These are phyloP conservation scores for Anolis apletophallus DNA, from an alignment of 2,797 vertebrate genomes.

Conservation along the genomic window DNA sequence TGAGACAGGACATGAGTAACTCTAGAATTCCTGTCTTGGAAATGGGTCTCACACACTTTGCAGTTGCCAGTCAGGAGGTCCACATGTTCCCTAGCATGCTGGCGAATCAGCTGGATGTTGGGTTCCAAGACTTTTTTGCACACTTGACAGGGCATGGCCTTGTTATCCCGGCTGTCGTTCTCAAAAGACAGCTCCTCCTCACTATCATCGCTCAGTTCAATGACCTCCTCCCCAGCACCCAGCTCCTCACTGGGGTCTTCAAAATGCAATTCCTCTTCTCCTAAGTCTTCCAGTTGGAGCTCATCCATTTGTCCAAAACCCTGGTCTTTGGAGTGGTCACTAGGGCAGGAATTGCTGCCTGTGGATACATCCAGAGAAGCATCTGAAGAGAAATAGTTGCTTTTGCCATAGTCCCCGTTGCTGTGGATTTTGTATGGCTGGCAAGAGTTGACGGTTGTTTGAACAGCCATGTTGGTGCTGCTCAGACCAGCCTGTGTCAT, in stretches of 20 bases:
- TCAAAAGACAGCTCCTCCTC: constrained; percentile 79
- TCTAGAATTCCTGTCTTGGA: constrained; percentile 84
- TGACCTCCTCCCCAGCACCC: constrained; percentile 80
- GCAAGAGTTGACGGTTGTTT: constrained; percentile 67
- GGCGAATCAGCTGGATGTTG: constrained; percentile 86
- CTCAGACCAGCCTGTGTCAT: constrained; percentile 69
- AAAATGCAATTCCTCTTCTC: constrained; percentile 86
- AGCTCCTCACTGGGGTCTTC: constrained; percentile 88
- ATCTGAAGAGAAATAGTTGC: constrained; percentile 72
- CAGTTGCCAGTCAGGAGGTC: constrained; percentile 88
- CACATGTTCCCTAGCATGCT: constrained; percentile 90
- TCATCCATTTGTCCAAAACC: constrained; percentile 79
- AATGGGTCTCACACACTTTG: constrained; percentile 88
- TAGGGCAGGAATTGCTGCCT: constrained; percentile 78
- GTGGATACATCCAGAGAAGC: constrained; percentile 70
- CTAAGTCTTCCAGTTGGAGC: constrained; percentile 80
- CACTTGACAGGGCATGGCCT: constrained; percentile 87
- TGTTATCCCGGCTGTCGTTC: constrained; percentile 74
- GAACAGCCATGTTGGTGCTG: constrained; percentile 50
- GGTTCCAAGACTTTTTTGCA: constrained; percentile 86
- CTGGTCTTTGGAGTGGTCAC: constrained; percentile 76
- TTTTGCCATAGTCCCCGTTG: constrained; percentile 81
- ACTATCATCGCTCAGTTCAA: constrained; percentile 92
- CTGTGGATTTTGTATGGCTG: constrained; percentile 87
- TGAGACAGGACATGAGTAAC: constrained; percentile 89